Evolutionary conservation across 2,888 invertebrate species (phyloP).

Genomic region (Macrosoma leucophasiata): DNA sequence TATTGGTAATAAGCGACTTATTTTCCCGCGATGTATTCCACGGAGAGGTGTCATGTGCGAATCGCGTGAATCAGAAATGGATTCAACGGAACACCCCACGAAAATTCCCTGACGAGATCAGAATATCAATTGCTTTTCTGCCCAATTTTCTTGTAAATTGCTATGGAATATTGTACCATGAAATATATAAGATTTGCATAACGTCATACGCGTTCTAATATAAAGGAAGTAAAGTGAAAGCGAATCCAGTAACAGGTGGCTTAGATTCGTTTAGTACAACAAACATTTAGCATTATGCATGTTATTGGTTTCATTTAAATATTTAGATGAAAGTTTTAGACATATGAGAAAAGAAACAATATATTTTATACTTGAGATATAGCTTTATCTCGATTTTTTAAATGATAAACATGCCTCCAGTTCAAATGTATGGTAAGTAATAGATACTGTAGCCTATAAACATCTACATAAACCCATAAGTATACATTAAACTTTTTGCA

Average conservation of each 20-base stretch:
- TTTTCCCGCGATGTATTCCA: conserved; percentile 31
- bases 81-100: conserved; percentile 42
- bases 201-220: conserved; percentile 41
- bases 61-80: conserved; percentile 45
- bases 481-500: no score
- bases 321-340: no score
- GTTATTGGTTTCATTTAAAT: no score
- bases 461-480: no score
- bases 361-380: no score
- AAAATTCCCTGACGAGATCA: conserved; percentile 62
- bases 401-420: no score
- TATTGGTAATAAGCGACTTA: no score
- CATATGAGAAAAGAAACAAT: no score
- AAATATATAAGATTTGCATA: conserved; percentile 60
- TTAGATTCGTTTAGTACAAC: conserved; percentile 42
- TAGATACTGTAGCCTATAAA: no score
- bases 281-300: no score
- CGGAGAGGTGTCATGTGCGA: conserved; percentile 30
- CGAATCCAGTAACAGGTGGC: conserved; percentile 57
- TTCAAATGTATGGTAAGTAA: no score
- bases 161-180: conserved; percentile 57
- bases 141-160: conserved; percentile 67
- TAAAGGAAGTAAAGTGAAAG: conserved; percentile 57
- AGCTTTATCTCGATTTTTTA: no score
- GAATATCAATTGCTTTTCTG: conserved; percentile 67